phyloP scores from a whole-genome alignment of 2,797 vertebrate genomes.

The Dermochelys coriacea region DNA sequence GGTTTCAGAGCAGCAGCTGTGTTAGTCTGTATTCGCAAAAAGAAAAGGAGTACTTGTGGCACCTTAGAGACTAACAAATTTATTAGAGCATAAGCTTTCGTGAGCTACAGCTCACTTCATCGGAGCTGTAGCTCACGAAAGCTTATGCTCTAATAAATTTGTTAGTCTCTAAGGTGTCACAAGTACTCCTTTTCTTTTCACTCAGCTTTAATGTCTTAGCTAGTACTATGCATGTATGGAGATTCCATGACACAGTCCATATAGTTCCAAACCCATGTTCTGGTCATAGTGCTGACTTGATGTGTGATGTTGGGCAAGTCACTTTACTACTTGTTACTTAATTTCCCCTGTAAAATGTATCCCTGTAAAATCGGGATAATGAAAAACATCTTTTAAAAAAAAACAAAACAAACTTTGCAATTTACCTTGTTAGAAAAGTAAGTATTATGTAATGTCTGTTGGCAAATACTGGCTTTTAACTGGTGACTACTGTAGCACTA shows the following conservation, averaged over 20 bases:
- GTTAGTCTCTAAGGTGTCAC: too few relatives aligned
- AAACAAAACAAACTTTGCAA: neutral
- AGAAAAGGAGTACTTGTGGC: too few relatives aligned
- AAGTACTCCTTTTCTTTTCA: too few relatives aligned
- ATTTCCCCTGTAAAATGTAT: neutral
- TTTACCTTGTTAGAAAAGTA: neutral
- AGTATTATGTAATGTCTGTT: neutral
- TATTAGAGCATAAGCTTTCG: too few relatives aligned
- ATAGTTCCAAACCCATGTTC: neutral
- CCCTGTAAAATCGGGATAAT: neutral
- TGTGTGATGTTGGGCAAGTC: neutral
- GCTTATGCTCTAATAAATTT: too few relatives aligned
- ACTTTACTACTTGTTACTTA: neutral
- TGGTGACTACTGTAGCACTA: neutral
- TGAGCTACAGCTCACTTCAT: too few relatives aligned
- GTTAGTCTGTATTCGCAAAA: too few relatives aligned
- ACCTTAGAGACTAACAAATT: too few relatives aligned
- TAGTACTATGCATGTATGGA: neutral
- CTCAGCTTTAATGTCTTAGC: neutral
- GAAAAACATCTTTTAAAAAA: neutral
- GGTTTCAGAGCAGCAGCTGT: too few relatives aligned
- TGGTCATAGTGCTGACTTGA: neutral
- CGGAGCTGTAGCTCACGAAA: too few relatives aligned
- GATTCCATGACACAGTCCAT: neutral
- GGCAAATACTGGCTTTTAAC: neutral